phyloP scores from a whole-genome alignment of 2,888 invertebrate species.

The Drosophila greeni region DNA sequence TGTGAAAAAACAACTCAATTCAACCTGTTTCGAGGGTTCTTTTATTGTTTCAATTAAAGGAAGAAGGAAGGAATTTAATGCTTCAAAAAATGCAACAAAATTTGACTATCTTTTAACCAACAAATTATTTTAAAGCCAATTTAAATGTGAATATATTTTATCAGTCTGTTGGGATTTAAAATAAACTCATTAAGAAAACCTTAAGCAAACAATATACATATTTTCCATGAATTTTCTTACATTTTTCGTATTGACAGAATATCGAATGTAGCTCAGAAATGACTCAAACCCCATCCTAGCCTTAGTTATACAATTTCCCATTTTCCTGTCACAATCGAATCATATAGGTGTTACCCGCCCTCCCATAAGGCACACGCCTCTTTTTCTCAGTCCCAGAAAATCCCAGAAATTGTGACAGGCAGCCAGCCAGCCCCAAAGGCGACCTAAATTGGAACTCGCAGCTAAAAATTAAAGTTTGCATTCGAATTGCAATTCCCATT shows the following conservation, averaged over 20 bases:
- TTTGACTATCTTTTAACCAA: not conserved
- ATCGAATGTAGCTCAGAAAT: slow-evolving; percentile 8
- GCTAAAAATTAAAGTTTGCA: slow-evolving; percentile 60
- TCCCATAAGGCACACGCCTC: slow-evolving; percentile 15
- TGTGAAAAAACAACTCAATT: slow-evolving; percentile 58
- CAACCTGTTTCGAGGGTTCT: slow-evolving; percentile 13
- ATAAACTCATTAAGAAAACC: too few species aligned
- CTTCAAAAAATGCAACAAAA: not conserved
- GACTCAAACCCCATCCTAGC: not conserved
- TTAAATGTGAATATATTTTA: too few species aligned
- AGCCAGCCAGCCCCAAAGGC: slow-evolving; percentile 40
- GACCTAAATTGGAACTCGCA: slow-evolving; percentile 61
- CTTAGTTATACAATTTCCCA: slow-evolving; percentile 7
- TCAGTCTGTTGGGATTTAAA: too few species aligned
- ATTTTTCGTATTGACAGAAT: not conserved
- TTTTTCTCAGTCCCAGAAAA: slow-evolving; percentile 33
- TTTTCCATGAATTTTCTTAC: not conserved
- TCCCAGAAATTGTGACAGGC: slow-evolving; percentile 33
- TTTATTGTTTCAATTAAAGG: not conserved
- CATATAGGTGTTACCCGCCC: slow-evolving; percentile 29
- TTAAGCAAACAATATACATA: not conserved
- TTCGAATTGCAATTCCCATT: slow-evolving; percentile 68
- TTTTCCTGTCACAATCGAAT: slow-evolving; percentile 28
- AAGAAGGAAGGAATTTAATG: too few species aligned
- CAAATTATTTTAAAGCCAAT: not conserved